phyloP scores from a whole-genome alignment of 2,888 invertebrate genomes.

The Cosmopolites sordidus region DNA sequence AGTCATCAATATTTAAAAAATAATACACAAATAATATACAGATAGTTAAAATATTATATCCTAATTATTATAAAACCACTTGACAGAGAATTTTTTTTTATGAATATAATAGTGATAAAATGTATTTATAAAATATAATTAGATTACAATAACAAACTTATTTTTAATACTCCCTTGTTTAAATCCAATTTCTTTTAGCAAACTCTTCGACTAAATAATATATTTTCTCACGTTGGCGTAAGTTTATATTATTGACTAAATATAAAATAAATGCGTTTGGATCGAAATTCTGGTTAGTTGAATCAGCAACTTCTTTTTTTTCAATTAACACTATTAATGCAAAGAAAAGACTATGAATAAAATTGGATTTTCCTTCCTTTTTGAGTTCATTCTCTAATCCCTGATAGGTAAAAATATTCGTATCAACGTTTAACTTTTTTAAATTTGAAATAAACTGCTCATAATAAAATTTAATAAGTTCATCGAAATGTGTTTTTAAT shows the following conservation, averaged over 20 bases:
- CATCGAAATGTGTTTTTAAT: conserved; percentile 12
- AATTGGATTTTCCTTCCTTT: too few species aligned
- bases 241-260: too few species aligned
- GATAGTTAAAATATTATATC: too few species aligned
- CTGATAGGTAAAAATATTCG: background rate
- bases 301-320: background rate
- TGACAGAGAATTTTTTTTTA: too few species aligned
- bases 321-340: background rate
- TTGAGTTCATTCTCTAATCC: background rate
- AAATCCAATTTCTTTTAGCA: conserved; percentile 6
- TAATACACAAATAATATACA: too few species aligned
- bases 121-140: too few species aligned
- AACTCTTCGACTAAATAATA: conserved; percentile 3
- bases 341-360: background rate
- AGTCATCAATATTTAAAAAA: too few species aligned
- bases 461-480: conserved; percentile 20
- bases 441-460: conserved; percentile 13
- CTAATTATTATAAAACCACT: too few species aligned
- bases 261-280: background rate
- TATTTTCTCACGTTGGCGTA: conserved; percentile 1
- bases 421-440: conserved; percentile 4
- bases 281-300: background rate
- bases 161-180: too few species aligned
- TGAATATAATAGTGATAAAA: too few species aligned
- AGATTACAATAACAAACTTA: too few species aligned